Conservation (phyloP, 2,797 vertebrate species). For the Prunella strophiata region DNA sequence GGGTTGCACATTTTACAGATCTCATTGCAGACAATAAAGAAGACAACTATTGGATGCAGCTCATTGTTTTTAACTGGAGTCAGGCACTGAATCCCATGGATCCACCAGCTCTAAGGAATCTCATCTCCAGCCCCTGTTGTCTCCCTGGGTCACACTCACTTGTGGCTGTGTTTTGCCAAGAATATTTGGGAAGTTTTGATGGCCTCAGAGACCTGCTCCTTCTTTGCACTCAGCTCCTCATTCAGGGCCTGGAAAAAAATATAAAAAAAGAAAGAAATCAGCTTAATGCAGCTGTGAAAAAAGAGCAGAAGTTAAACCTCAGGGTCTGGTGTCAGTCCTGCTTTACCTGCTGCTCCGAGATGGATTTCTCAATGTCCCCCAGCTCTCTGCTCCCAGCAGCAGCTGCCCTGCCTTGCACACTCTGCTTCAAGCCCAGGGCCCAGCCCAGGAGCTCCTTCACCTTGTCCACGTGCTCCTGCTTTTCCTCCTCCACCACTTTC, state of each 20-base stretch:
- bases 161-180: slow-evolving; percentile 94
- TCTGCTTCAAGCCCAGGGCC: slow-evolving; percentile 85
- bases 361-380: slow-evolving; percentile 84
- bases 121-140: background rate
- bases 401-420: slow-evolving; percentile 55
- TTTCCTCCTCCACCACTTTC: slow-evolving; percentile 98
- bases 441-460: slow-evolving; percentile 92
- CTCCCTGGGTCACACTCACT: slow-evolving; percentile 79
- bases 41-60: fast-evolving
- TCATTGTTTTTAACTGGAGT: background rate
- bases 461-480: slow-evolving; percentile 89
- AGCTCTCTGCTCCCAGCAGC: slow-evolving; percentile 67
- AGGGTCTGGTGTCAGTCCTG: fast-evolving
- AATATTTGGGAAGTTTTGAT: slow-evolving; percentile 92
- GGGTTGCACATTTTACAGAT: background rate
- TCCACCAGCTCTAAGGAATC: background rate
- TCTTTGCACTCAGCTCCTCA: slow-evolving; percentile 89
- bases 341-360: slow-evolving; percentile 90
- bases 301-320: background rate
- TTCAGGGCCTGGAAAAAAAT: slow-evolving; percentile 79
- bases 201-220: slow-evolving; percentile 90
- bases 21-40: background rate
- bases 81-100: background rate
- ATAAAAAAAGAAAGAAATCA: background rate
- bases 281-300: background rate